Evolutionary conservation across 2,888 invertebrate species (phyloP).

Genomic region (Dorcus parallelipipedus): DNA sequence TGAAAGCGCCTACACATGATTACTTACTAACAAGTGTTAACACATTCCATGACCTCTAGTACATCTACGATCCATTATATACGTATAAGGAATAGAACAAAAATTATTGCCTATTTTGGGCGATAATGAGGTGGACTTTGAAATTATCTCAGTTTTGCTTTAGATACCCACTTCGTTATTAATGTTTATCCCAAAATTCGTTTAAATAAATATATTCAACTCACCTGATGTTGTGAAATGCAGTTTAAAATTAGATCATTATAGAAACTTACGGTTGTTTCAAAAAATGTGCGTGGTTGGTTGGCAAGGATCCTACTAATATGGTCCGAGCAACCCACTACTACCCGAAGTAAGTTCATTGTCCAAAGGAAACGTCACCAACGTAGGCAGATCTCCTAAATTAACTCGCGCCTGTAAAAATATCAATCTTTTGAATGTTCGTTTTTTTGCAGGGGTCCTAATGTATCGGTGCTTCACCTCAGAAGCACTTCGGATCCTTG

Average conservation of each 20-base stretch:
- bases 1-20: background rate
- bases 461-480: constrained; percentile 56
- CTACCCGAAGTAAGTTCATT: constrained; percentile 21
- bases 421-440: background rate
- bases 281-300: background rate
- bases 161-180: too few relatives aligned
- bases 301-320: constrained; percentile 3
- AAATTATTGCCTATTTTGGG: too few relatives aligned
- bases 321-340: constrained; percentile 4
- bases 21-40: background rate
- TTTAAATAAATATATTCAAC: background rate
- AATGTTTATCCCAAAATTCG: background rate
- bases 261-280: background rate
- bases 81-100: background rate
- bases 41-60: background rate
- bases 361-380: constrained; percentile 17
- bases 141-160: too few relatives aligned
- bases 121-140: too few relatives aligned
- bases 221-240: background rate
- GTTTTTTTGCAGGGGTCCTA: constrained; percentile 50
- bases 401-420: background rate
- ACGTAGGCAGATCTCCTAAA: constrained; percentile 13
- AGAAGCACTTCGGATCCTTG: constrained; percentile 56
- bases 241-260: background rate
- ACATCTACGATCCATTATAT: background rate